Conservation (phyloP, 2,113 vertebrate species). For the Crotalus viridis region DNA sequence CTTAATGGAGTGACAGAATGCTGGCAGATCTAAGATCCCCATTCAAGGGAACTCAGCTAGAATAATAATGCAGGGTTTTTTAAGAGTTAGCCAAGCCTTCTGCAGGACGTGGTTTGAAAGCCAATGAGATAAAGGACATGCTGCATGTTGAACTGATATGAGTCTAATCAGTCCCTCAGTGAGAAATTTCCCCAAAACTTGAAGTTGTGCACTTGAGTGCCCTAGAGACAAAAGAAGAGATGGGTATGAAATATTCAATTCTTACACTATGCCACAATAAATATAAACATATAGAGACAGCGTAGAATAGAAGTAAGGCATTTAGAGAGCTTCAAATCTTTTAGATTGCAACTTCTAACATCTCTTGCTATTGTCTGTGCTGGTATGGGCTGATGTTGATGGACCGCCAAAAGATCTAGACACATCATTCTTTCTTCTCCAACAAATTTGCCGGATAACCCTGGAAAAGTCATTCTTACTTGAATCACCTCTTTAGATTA, state of each 20-base stretch:
- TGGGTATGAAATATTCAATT: not conserved
- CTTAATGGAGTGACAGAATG: constrained; percentile 44
- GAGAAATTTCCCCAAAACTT: not conserved
- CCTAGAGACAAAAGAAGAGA: not conserved
- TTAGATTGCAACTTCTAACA: not conserved
- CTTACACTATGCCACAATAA: not conserved
- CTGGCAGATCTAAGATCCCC: constrained; percentile 39
- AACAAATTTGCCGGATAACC: not conserved
- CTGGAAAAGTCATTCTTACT: not conserved
- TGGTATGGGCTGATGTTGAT: not conserved
- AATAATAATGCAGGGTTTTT: constrained; percentile 42
- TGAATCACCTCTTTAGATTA: not conserved
- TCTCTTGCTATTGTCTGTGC: not conserved
- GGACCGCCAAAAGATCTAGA: not conserved
- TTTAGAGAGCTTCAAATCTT: not conserved
- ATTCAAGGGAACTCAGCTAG: constrained; percentile 30
- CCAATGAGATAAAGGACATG: not conserved
- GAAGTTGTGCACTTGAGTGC: not conserved
- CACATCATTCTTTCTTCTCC: not conserved
- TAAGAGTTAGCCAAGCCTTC: constrained; percentile 25
- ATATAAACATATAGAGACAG: not conserved
- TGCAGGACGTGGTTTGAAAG: not conserved
- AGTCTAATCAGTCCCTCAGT: not conserved
- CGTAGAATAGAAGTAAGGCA: not conserved
- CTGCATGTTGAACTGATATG: too few species aligned